Base-by-base conservation (phyloP, 2,797 vertebrate genomes). In the Peromyscus eremicus region DNA sequence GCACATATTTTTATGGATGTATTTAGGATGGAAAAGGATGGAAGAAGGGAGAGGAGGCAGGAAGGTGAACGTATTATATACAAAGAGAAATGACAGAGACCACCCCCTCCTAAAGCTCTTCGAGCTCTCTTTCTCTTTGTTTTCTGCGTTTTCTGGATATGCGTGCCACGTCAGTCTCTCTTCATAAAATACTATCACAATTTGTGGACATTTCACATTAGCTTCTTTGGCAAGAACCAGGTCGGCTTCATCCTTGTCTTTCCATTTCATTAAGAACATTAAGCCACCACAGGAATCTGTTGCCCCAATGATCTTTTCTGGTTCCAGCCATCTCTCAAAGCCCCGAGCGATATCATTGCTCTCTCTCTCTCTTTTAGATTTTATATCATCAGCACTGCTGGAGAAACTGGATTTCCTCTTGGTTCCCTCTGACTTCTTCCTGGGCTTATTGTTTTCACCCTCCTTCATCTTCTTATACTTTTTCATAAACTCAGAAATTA, bases 201-300 rank as follows among this genome's bases (percentile, higher is more conserved):
- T 99, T 98, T 99, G 99, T 92, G 99, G 99, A 98, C 99, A 99
- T 98, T 99, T 99, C 98, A 99, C 98, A 98, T 99, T 99, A 96
- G 99, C 99, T 98, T 99, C 99, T 98, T 99, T 99, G 0, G 99
- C 99, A 83, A 99, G 99, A 96, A 99, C 99, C 76, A 99, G 99
- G 97, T 99, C 99, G 0, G 99, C 99, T 98, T 99, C 99, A 62
- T 99, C 99, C 1, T 99, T 99, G 98, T 99, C 99, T 98, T 99
- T 99, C 99, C 99, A 99, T 97, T 99, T 99, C 99, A 99, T 99
- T 49, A 99, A 99, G 98, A 99, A 99, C 99, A 99, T 99, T 88
- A 99, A 98, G 98, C 99, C 99, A 34, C 99, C 99, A 91, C 99
- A 99, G 4, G 99, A 99, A 98, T 99, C 99, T 64, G 99, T 99